Conservation (phyloP, 2,113 vertebrate species). For the Loxodonta africana region DNA sequence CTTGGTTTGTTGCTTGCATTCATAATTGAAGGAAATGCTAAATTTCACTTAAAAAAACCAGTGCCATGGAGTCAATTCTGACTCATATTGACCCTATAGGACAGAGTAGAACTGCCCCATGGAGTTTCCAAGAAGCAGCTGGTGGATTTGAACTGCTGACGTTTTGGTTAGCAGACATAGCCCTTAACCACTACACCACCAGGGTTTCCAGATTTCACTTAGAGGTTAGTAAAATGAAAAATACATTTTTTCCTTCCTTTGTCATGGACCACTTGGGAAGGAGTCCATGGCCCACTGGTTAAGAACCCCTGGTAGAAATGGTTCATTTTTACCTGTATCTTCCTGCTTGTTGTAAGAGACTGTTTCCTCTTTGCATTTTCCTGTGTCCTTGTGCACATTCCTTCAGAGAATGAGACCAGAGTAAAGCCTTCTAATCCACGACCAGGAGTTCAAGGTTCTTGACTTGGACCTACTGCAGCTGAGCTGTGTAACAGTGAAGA, state of each 20-base stretch:
- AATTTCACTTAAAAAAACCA: neutral
- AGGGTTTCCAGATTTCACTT: neutral
- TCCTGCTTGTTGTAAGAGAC: neutral
- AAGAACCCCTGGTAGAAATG: neutral
- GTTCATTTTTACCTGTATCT: neutral
- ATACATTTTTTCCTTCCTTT: neutral
- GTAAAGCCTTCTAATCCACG: neutral
- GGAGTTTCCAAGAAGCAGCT: no score
- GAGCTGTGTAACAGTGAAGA: neutral
- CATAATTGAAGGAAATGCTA: neutral
- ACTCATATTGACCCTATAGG: no score
- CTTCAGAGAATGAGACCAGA: neutral
- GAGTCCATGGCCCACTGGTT: neutral
- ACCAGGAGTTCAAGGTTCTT: neutral
- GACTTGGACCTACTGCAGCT: neutral
- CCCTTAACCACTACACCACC: no score
- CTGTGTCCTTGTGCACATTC: neutral
- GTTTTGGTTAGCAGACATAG: no score
- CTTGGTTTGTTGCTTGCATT: neutral
- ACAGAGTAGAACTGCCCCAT: no score
- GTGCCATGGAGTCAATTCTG: no score
- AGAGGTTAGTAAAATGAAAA: neutral
- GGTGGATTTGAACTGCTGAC: no score
- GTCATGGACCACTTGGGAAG: neutral
- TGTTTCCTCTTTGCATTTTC: neutral